Conservation (phyloP, 2,113 vertebrate species). For the Sceloporus tristichus region DNA sequence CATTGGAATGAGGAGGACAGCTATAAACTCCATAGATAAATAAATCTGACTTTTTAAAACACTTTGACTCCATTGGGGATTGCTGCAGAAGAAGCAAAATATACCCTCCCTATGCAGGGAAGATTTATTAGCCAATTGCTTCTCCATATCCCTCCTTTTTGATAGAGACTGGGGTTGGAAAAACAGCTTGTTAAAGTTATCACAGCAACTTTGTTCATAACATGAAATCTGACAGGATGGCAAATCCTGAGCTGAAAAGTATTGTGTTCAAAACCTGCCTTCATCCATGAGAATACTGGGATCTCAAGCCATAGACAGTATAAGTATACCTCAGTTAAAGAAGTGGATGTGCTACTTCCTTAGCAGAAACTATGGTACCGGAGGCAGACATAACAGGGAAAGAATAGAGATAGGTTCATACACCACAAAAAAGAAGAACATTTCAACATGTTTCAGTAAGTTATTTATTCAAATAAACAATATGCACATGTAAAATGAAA, state of each 20-base stretch:
- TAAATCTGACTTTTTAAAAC: not conserved
- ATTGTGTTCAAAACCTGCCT: fast-evolving
- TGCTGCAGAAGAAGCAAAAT: fast-evolving
- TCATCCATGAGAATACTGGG: not conserved
- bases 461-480: no score
- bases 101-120: not conserved
- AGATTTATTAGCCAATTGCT: not conserved
- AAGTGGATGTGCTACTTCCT: no score
- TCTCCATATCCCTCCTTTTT: fast-evolving
- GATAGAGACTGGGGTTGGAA: not conserved
- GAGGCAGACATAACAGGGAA: not conserved
- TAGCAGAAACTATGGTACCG: not conserved
- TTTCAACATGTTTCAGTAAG: no score
- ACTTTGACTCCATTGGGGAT: fast-evolving
- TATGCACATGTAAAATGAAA: no score
- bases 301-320: no score
- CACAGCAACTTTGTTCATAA: not conserved
- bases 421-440: no score
- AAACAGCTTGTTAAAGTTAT: not conserved
- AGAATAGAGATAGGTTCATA: no score
- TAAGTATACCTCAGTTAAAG: no score
- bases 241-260: no score
- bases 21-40: not conserved
- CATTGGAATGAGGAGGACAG: not conserved
- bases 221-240: not conserved